These are phyloP conservation scores for Saccopteryx bilineata DNA, from an alignment of 2,113 vertebrate genomes.

Conservation along the genomic window DNA sequence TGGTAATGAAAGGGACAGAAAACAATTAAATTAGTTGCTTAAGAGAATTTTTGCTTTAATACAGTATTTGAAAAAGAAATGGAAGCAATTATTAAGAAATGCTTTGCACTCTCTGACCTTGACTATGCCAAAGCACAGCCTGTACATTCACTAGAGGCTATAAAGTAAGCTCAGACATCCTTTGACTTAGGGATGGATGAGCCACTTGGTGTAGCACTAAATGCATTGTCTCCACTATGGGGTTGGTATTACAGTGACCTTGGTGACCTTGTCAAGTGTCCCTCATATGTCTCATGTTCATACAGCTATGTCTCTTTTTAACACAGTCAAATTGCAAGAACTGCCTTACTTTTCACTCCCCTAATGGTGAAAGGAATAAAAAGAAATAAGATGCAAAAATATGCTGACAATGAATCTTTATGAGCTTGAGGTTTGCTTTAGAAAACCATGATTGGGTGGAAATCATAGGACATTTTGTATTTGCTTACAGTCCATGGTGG, in stretches of 20 bases:
- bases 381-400: constrained; percentile 23
- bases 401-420: background rate
- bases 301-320: background rate
- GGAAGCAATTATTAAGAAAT: constrained; percentile 60
- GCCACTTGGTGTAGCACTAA: constrained; percentile 24
- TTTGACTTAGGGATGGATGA: constrained; percentile 58
- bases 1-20: constrained; percentile 56
- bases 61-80: constrained; percentile 58
- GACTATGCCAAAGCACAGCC: constrained; percentile 5
- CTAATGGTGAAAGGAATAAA: background rate
- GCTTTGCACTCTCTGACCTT: constrained; percentile 13
- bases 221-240: background rate
- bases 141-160: constrained; percentile 8
- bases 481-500: background rate
- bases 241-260: background rate
- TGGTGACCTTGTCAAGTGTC: background rate
- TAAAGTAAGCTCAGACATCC: constrained; percentile 62
- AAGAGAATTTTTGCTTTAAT: constrained; percentile 52
- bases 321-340: background rate
- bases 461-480: background rate
- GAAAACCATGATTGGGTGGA: background rate
- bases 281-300: background rate
- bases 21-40: constrained; percentile 72
- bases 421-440: background rate
- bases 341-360: background rate